A percentile compares a stretch with the other conserved stretches of the same genome.
Conservation (phyloP, 1,140 invertebrate species). For the Zaprionus capensis region DNA sequence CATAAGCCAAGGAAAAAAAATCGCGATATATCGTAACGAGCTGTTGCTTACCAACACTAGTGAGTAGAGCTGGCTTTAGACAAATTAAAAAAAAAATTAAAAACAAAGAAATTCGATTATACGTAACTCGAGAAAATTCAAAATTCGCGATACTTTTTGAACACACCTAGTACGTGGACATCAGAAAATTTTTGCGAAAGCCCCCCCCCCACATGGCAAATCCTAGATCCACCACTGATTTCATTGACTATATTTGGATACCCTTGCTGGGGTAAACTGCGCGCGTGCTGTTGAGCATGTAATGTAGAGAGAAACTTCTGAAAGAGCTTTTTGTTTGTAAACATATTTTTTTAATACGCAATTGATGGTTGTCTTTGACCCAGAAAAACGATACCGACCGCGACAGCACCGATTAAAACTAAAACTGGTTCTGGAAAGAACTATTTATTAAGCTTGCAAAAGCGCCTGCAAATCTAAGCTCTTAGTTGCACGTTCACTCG, state of each 20-base stretch:
- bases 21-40: too few species aligned
- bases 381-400: conserved; percentile 21
- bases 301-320: conserved; percentile 23
- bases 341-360: conserved; percentile 57
- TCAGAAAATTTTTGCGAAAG: too few species aligned
- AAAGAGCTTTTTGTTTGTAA: conserved; percentile 42
- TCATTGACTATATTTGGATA: background rate
- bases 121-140: too few species aligned
- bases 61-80: too few species aligned
- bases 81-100: too few species aligned
- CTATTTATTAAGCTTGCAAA: background rate
- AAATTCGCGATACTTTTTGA: too few species aligned
- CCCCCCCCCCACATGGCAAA: too few species aligned
- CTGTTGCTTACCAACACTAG: too few species aligned
- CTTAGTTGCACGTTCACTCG: background rate
- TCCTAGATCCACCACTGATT: too few species aligned
- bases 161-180: too few species aligned
- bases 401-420: conserved; percentile 10
- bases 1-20: too few species aligned
- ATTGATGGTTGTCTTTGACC: conserved; percentile 45
- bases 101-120: too few species aligned
- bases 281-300: conserved; percentile 43
- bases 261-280: background rate
- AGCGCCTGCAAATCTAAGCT: background rate
- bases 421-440: conserved; percentile 31